Conservation (phyloP, 2,113 vertebrate species). For the Mustela lutreola region DNA sequence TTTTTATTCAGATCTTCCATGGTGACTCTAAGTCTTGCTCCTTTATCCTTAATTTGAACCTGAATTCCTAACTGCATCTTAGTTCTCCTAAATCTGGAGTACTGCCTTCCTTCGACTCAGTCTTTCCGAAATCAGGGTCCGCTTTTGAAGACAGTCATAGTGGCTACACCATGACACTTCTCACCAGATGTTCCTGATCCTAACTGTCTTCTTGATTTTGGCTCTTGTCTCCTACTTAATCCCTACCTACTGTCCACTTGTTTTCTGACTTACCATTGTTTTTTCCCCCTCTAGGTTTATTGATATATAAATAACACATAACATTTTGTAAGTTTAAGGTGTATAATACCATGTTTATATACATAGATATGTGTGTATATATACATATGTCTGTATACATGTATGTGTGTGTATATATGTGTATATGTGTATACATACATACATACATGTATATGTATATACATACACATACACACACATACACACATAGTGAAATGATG, state of each 20-base stretch:
- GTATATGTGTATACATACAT: accelerated
- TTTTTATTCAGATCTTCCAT: background rate
- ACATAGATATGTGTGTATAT: no score
- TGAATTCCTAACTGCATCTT: background rate
- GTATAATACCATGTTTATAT: background rate
- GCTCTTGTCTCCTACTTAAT: background rate
- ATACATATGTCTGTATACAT: no score
- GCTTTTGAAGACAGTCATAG: background rate
- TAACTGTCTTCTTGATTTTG: background rate
- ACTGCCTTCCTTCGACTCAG: background rate
- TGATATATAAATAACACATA: background rate
- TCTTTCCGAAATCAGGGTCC: background rate
- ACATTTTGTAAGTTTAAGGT: background rate
- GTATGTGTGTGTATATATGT: no score
- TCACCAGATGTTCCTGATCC: background rate
- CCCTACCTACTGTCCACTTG: background rate
- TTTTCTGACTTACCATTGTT: background rate
- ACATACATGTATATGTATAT: no score
- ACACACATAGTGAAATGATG: background rate
- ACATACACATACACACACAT: no score
- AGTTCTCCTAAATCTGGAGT: background rate
- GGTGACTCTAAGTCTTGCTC: background rate
- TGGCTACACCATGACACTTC: background rate
- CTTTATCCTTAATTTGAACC: background rate
- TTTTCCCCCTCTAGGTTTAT: background rate